Base-by-base conservation (phyloP, 2,888 invertebrate species). In the Aplocera efformata region DNA sequence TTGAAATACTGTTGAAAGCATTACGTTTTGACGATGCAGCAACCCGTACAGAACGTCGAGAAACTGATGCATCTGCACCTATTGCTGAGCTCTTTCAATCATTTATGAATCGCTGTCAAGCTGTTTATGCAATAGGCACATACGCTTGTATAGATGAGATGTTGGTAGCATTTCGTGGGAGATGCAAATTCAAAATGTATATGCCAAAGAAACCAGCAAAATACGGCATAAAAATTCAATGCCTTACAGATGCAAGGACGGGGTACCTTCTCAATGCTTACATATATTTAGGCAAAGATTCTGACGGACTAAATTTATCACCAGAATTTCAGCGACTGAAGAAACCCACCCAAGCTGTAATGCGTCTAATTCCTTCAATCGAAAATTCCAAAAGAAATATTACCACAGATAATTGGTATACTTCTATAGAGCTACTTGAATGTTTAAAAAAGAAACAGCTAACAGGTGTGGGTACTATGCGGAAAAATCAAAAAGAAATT, bases 61-160 rank as follows among this genome's bases (percentile, higher is more conserved):
- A 50, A 22, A 38, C 41, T 8, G 48, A 58, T 36, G 28, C 20
- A 10, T 21, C 47, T 22, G 51, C 51, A 11, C 34, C 48, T 4
- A 34, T 56, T 13, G 38, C 51, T 5, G 11, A 40, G 5, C 9
- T 59, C 8, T 56, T 59, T 32, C 23, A 34, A 7, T 37, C 26
- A 39, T 58, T 61, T 34, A 32, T 57, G 2, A 6, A 37, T 17
- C 53, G 55, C 32, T 55, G 43, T 24, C 50, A 56, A 29, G 27
- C 21, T 9, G 7, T 32, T 9, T 60, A 54, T 33, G 41, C 27
- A 22, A 33, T 46, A 8, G 47, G 57, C 10, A 34, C 35, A 7
- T 38, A 46, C 28, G 31, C 39, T 1, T 43, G 42, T 13, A 42
- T 55, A 22, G 55, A 57, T 33, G 56, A 56, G 27, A 61, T 58